Evolutionary conservation across 23 tunicate genomes (phyloP), one percentile per base, ranked within the genome.

Genomic region (Aplidium turbinatum): DNA sequence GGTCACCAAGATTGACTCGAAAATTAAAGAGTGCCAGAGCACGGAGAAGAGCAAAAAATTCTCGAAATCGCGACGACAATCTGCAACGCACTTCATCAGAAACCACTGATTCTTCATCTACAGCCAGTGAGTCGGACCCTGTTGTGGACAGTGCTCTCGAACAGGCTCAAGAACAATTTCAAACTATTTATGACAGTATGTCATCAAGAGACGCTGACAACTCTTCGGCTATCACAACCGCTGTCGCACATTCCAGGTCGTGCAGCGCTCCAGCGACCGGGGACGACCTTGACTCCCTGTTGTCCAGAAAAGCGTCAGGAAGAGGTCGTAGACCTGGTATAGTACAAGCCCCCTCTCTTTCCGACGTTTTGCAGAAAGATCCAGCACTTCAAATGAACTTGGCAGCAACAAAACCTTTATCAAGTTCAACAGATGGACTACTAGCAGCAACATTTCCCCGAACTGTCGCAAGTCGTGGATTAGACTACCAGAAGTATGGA

Each of bases 261-360:
- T 31, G 72, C 4, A 81, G 79, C 34, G 79, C 28, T 28, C 73
- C 73, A n/a, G 80, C 36, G 4, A 34, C 36, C 20, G 45, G 21
- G 2, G 65, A 38, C 31, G 26, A 13, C 6, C 25, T 16, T 7
- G 50, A 66, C 29, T 3, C 3, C 21, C 16, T 6, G 4, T 3
- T 46, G 9, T 35, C 73, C 11, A 33, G 58, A 64, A 36, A 27
- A 33, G 25, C 29, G 5, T 33, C 47, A 9, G 47, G 5, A 25
- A 32, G 50, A 6, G 60, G 68, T 25, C 58, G 96, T 3, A 38
- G 96, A 26, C 46, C 83, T 50, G 96, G 87, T 7, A 88, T 76
- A 32, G 73, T 88, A 36, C 79, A 81, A 62, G 87, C 87, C 11
- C 94, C 94, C 4, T 67, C 94, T 2, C 45, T 88, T 13, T 40